phyloP scores from a whole-genome alignment of 2,113 vertebrate species.

The Cochlearius cochlearius region DNA sequence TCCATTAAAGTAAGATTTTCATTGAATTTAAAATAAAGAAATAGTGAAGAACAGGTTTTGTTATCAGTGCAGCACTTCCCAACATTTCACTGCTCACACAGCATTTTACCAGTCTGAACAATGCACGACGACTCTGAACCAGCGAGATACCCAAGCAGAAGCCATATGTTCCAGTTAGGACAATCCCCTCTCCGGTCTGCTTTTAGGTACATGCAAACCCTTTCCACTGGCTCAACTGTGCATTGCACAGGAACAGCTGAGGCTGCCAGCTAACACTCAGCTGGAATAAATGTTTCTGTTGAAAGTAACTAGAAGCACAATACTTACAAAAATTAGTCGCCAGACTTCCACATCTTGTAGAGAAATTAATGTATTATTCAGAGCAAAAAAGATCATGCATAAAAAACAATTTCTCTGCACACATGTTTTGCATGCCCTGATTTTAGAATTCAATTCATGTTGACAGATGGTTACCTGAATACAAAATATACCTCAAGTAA shows the following conservation, averaged over 20 bases:
- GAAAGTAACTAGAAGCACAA: neutral
- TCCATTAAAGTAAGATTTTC: neutral
- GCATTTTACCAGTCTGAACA: neutral
- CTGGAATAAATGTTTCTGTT: neutral
- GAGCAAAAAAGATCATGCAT: neutral
- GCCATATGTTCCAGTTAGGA: neutral
- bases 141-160: neutral
- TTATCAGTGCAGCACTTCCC: neutral
- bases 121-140: neutral
- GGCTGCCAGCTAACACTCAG: neutral
- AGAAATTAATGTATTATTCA: constrained; percentile 46
- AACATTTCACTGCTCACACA: neutral
- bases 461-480: neutral
- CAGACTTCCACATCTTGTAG: neutral
- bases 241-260: neutral
- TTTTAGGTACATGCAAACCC: accelerated
- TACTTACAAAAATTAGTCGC: neutral
- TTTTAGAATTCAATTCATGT: neutral
- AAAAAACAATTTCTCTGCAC: neutral
- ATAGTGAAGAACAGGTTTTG: neutral
- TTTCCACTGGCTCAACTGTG: neutral
- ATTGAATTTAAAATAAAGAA: neutral
- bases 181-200: neutral
- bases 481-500: accelerated
- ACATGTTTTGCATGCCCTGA: neutral